Conservation (phyloP, 2,888 invertebrate genomes). For the Tanytarsus gracilentus region DNA sequence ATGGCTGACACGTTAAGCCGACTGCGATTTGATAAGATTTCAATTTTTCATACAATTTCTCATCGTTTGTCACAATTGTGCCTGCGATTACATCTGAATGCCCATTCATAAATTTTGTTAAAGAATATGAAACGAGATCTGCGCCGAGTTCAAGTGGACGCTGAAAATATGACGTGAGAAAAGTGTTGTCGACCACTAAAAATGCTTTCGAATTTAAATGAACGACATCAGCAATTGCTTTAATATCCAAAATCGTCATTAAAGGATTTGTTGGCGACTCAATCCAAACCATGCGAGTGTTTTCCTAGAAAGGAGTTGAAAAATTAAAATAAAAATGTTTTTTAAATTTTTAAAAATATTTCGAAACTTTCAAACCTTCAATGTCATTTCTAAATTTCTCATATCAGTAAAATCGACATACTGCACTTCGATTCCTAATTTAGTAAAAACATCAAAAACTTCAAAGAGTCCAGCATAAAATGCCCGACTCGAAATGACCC, state of each 20-base stretch:
- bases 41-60: conserved; percentile 56
- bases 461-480: conserved; percentile 79
- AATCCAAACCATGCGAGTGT: conserved; percentile 69
- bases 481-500: conserved; percentile 83
- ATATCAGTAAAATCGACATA: conserved; percentile 1
- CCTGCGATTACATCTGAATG: conserved; percentile 94
- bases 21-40: conserved; percentile 77
- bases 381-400: background rate
- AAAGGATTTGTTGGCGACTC: conserved; percentile 94
- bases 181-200: conserved; percentile 80
- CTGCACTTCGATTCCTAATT: background rate
- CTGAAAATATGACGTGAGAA: conserved; percentile 77
- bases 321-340: too few species aligned
- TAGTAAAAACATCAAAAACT: background rate
- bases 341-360: too few species aligned
- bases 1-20: too few species aligned
- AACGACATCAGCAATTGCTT: conserved; percentile 55
- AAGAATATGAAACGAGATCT: conserved; percentile 74
- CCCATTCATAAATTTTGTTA: conserved; percentile 92
- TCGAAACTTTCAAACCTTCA: too few species aligned
- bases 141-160: conserved; percentile 76
- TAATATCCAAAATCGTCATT: conserved; percentile 81
- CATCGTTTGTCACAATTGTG: conserved; percentile 59
- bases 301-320: too few species aligned
- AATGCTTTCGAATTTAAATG: conserved; percentile 47